Evolutionary conservation across 2,888 invertebrate genomes (phyloP), one percentile per base, ranked within the genome.

Genomic region (Drosophila mulleri): DNA sequence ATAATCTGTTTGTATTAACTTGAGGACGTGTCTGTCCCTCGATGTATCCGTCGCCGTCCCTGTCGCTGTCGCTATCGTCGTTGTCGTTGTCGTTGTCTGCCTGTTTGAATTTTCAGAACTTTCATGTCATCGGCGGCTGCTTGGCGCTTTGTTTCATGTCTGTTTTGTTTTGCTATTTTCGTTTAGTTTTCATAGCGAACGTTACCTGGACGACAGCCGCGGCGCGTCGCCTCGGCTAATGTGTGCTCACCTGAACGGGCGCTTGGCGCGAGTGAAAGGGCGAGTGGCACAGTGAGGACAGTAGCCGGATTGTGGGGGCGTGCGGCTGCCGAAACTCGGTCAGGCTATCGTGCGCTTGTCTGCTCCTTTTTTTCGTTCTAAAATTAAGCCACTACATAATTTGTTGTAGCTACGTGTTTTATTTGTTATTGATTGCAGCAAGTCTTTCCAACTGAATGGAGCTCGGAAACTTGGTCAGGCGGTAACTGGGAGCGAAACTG

Each of bases 141-240:
- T 78, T 86, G 65, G 57, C 54, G 63, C 86, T 70, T 82, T 79
- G 71, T 88, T 82, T 69, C 35, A 57, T 61, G 58, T 66, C 65
- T 58, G 56, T 50, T 69, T 76, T 75, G 75, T 70, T 75, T 58
- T 74, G 79, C 66, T 80, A 76, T 81, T 76, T 81, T 90, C 87
- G 86, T 89, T 87, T 87, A 77, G 90, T 90, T 90, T 87, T 87
- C 82, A 89, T 87, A 84, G 77, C 84, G 90, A 79, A 79, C 84
- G 86, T 87, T 90, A 75, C 90, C 84, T 72, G 89, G 85, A 82
- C 83, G 70, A 87, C 86, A 60, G 73, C 23, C 39, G 57, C 57
- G 61, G 65, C 60, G 65, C 57, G 64, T 70, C 60, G 72, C 67
- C 53, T 64, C 60, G 44, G 16, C 60, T 67, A 63, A 82, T 68